phyloP scores from a whole-genome alignment of 2,797 vertebrate genomes.

The Gymnopithys bicolor region DNA sequence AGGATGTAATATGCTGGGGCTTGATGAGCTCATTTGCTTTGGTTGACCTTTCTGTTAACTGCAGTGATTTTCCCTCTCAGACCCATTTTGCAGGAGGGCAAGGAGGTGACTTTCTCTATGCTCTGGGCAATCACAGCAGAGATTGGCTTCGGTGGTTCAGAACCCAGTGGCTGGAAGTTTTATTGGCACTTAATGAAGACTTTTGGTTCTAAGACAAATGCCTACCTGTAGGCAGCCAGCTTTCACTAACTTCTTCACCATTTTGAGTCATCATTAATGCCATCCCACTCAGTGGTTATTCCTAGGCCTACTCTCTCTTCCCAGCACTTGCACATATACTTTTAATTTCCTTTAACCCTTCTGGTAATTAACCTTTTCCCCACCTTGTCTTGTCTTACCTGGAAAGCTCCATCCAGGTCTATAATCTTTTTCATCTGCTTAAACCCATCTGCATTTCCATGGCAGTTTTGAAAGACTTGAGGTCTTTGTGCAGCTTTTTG shows the following conservation, averaged over 20 bases:
- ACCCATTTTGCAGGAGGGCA: not conserved
- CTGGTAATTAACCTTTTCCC: not conserved
- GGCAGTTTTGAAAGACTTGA: not conserved
- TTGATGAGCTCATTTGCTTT: not conserved
- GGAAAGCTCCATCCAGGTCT: not conserved
- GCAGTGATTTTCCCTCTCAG: not conserved
- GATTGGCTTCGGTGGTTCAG: not conserved
- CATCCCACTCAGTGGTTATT: constrained; percentile 33
- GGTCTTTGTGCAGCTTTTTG: not conserved
- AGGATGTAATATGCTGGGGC: fast-evolving
- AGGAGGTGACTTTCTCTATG: not conserved
- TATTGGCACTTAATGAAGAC: not conserved
- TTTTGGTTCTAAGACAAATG: not conserved
- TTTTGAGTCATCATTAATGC: constrained; percentile 42
- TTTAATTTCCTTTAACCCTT: not conserved
- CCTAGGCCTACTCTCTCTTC: not conserved
- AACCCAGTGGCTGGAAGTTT: not conserved
- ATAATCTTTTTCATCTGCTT: not conserved
- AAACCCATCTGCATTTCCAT: not conserved
- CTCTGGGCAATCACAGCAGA: not conserved
- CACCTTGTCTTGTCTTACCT: not conserved
- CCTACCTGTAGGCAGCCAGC: not conserved
- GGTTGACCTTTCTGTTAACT: not conserved
- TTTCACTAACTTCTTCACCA: not conserved
- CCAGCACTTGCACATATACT: not conserved